A percentile compares a stretch with the other conserved stretches of the same genome.
These are phyloP conservation scores for Brachionus rubens DNA, from an alignment of 1,140 invertebrate genomes.

Conservation along the genomic window DNA sequence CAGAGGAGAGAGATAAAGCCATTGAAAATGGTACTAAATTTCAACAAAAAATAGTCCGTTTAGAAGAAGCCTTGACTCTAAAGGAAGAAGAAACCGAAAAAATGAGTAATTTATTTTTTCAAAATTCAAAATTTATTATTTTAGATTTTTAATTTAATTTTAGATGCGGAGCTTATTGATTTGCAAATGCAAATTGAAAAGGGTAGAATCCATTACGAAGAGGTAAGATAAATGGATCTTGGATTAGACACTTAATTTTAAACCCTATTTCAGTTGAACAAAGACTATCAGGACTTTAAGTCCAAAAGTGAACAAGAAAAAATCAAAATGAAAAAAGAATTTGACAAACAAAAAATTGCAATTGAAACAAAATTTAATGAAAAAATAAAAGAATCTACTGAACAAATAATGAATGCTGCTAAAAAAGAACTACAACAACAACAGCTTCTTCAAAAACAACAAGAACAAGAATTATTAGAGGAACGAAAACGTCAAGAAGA, in stretches of 20 bases:
- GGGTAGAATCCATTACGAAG: conserved; percentile 49
- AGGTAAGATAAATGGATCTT: conserved; percentile 48
- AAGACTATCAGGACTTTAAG: conserved; percentile 50
- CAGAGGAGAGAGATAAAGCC: conserved; percentile 48
- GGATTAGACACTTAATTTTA: neutral
- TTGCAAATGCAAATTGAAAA: conserved; percentile 50
- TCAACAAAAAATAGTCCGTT: conserved; percentile 49
- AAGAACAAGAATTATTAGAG: conserved; percentile 50
- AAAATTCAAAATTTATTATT: neutral
- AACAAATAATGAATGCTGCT: conserved; percentile 48
- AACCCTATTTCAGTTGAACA: conserved; percentile 49
- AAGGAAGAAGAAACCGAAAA: conserved; percentile 53
- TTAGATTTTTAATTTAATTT: conserved; percentile 30
- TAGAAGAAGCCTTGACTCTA: conserved; percentile 51
- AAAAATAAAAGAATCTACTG: conserved; percentile 49
- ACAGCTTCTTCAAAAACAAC: conserved; percentile 49
- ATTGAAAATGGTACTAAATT: conserved; percentile 49
- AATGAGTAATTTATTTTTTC: conserved; percentile 48
- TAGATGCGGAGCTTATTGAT: conserved; percentile 49
- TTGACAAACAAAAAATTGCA: conserved; percentile 52
- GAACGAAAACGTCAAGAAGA: conserved; percentile 52
- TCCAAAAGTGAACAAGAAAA: conserved; percentile 49
- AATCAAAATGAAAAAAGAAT: conserved; percentile 49
- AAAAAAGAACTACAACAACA: conserved; percentile 39
- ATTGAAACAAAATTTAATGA: conserved; percentile 51